phyloP scores from a whole-genome alignment of 2,888 invertebrate genomes.

The Anthophora plumipes region DNA sequence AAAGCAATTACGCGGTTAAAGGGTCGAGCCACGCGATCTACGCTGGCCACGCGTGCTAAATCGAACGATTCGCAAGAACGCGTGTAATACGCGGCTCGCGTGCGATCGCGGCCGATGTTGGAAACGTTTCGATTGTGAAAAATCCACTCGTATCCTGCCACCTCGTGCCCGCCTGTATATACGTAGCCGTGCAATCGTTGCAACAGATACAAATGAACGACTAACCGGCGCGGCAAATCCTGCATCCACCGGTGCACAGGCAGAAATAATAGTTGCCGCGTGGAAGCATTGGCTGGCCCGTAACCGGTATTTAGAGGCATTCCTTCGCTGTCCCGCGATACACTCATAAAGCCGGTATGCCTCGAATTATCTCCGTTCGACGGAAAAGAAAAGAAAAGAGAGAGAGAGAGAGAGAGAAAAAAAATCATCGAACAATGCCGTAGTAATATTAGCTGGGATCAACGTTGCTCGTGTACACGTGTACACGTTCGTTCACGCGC shows the following conservation, averaged over 20 bases:
- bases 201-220: conserved; percentile 52
- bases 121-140: conserved; percentile 30
- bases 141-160: conserved; percentile 36
- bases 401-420: too few relatives aligned
- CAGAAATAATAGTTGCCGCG: conserved; percentile 54
- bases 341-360: conserved; percentile 65
- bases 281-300: conserved; percentile 44
- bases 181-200: conserved; percentile 27
- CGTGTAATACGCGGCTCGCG: conserved; percentile 55
- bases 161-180: conserved; percentile 15
- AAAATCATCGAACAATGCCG: conserved; percentile 61
- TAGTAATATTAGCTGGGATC: conserved; percentile 45
- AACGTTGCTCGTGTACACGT: conserved; percentile 34
- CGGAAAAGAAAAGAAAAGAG: too few relatives aligned
- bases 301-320: conserved; percentile 70
- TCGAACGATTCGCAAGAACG: conserved; percentile 53
- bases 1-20: conserved; percentile 45
- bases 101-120: conserved; percentile 38
- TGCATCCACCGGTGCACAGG: conserved; percentile 26
- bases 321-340: conserved; percentile 63
- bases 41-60: conserved; percentile 48
- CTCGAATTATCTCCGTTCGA: conserved; percentile 63
- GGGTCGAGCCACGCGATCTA: conserved; percentile 53
- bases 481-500: conserved; percentile 29
- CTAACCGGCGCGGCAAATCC: conserved; percentile 48